Evolutionary conservation across 2,113 vertebrate genomes (phyloP), one percentile per base, ranked within the genome.

Genomic region (Patagioenas fasciata): DNA sequence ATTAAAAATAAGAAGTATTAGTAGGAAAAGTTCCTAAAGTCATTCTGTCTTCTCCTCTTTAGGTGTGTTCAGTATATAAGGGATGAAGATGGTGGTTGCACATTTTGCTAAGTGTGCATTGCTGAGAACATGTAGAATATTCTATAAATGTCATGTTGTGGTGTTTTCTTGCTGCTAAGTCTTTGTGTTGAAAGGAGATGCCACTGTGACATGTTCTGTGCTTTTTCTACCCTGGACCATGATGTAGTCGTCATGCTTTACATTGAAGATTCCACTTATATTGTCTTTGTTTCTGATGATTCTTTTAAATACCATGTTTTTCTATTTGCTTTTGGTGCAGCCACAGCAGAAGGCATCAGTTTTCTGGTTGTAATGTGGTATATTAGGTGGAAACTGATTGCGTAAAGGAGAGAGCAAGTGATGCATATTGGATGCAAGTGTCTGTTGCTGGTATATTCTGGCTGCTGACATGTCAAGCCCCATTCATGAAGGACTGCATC

Each of bases 11-110:
- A 84, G 11, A 83, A 74, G 6, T 47, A 58, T 60, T 70, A 48
- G n/a, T 54, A 64, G 38, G 31, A 44, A 64, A 65, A 21, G 4
- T 54, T 78, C 32, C 23, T 24, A 8, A 51, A 66, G 18, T 69
- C 5, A 13, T 85, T 81, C 36, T 26, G 7, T 16, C 20, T 7
- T 9, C 13, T 15, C 6, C 19, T 42, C 24, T 32, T 32, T 32
- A 75, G 38, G 36, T 82, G 79, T 73, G 25, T 72, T 89, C 32
- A 21, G 10, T 81, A 0, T 15, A 10, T 71, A 31, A 75, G 80
- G 23, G 9, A 54, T 50, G 26, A 25, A 38, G 28, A 60, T 7
- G 5, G 5, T n/a, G 11, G 2, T 13, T 81, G 50, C 0, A 1
- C 4, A 4, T 79, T 84, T 93, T 74, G 10, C 18, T 13, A 31